phyloP scores from a whole-genome alignment of 2,888 invertebrate genomes.

The Drosophila emarginata region DNA sequence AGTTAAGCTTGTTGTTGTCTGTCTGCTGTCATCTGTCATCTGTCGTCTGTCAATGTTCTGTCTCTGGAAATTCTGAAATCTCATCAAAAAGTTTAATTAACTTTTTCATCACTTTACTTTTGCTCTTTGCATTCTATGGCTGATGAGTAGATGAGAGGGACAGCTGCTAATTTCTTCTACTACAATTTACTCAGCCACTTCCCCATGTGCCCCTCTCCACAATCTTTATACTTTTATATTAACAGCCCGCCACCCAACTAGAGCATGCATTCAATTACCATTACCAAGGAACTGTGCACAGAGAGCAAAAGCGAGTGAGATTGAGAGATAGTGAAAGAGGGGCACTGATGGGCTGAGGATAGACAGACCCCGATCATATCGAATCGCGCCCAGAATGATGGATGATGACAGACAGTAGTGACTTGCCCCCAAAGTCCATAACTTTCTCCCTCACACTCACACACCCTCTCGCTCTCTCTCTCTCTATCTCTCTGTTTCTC shows the following conservation, averaged over 20 bases:
- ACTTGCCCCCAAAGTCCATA: neutral
- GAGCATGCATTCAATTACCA: constrained; percentile 69
- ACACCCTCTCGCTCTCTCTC: neutral
- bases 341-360: constrained; percentile 9
- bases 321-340: constrained; percentile 9
- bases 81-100: constrained; percentile 79
- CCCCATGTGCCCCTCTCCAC: neutral
- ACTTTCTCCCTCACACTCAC: too few relatives aligned
- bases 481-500: neutral
- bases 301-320: neutral
- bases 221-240: neutral
- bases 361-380: constrained; percentile 34
- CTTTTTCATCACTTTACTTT: constrained; percentile 76
- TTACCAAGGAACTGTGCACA: constrained; percentile 24
- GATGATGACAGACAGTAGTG: constrained; percentile 14
- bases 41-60: constrained; percentile 48
- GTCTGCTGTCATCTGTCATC: constrained; percentile 13
- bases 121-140: constrained; percentile 59
- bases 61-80: constrained; percentile 64
- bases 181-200: constrained; percentile 8
- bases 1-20: neutral
- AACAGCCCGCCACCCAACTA: neutral
- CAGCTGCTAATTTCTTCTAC: constrained; percentile 49
- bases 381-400: constrained; percentile 26
- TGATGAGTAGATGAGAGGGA: constrained; percentile 6